These are phyloP conservation scores for Pelecanus crispus DNA, from an alignment of 2,113 vertebrate species.

Conservation along the genomic window DNA sequence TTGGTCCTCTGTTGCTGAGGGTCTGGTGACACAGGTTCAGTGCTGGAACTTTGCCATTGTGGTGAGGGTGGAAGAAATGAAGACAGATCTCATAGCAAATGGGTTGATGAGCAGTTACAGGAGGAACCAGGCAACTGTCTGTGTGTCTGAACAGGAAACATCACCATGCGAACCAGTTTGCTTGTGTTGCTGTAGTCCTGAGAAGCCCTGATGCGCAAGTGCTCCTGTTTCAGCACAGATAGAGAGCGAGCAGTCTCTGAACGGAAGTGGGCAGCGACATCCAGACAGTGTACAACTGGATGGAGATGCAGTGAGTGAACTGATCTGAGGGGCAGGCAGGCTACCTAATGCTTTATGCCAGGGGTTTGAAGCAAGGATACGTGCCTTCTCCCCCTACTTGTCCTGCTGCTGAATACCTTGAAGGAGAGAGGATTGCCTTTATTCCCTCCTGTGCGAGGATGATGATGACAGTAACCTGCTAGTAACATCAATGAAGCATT, in stretches of 20 bases:
- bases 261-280: neutral
- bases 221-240: neutral
- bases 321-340: neutral
- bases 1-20: neutral
- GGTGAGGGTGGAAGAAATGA: neutral
- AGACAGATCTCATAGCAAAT: neutral
- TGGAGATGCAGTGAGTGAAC: neutral
- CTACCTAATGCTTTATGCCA: neutral
- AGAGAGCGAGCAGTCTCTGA: neutral
- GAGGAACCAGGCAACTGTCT: neutral
- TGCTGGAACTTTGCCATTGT: neutral
- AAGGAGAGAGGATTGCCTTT: neutral
- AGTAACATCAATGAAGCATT: neutral
- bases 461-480: neutral
- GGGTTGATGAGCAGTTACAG: neutral
- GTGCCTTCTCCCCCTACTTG: neutral
- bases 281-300: rapidly evolving
- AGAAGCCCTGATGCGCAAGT: neutral
- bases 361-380: neutral
- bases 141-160: neutral
- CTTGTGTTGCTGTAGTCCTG: neutral
- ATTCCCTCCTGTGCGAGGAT: neutral
- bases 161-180: neutral
- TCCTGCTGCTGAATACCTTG: neutral
- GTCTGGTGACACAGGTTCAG: neutral